Percentiles rank a stretch among this genome's conserved stretches.
Conservation (phyloP, 1,140 invertebrate species). For the Mizuhopecten yessoensis region DNA sequence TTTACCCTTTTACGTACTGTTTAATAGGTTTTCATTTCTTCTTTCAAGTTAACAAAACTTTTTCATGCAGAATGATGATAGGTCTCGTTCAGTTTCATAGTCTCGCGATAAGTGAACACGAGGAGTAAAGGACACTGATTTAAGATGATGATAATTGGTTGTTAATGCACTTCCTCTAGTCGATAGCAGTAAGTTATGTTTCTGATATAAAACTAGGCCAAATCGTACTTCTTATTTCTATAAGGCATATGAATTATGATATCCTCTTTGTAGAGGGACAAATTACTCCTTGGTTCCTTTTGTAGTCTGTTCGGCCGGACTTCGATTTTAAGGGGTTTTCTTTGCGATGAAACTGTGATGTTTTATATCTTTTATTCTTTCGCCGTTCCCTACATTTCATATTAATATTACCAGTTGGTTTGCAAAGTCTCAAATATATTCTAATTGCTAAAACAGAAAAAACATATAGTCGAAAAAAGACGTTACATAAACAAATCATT, state of each 20-base stretch:
- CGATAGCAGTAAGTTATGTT: neutral
- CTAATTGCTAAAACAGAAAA: too few relatives aligned
- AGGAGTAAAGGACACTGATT: neutral
- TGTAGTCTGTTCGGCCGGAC: too few relatives aligned
- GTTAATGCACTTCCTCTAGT: neutral
- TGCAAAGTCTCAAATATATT: too few relatives aligned
- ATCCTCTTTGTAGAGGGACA: neutral
- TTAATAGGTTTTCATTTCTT: neutral
- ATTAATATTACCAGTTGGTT: too few relatives aligned
- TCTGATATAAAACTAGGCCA: neutral
- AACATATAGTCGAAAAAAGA: too few relatives aligned
- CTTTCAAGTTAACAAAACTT: neutral
- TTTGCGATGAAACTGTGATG: too few relatives aligned
- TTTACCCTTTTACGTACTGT: neutral
- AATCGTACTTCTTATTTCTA: neutral
- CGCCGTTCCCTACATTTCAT: too few relatives aligned
- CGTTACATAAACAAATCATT: too few relatives aligned
- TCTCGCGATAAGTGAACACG: conserved; percentile 4
- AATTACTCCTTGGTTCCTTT: neutral
- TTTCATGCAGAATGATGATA: neutral
- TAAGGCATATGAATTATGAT: neutral
- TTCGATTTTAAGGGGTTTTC: too few relatives aligned
- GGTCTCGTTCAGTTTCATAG: neutral
- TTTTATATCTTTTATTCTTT: too few relatives aligned
- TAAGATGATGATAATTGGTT: conserved; percentile 12